Evolutionary conservation across 1,140 invertebrate genomes (phyloP), one percentile per base, ranked within the genome.

Genomic region (Araneus ventricosus): DNA sequence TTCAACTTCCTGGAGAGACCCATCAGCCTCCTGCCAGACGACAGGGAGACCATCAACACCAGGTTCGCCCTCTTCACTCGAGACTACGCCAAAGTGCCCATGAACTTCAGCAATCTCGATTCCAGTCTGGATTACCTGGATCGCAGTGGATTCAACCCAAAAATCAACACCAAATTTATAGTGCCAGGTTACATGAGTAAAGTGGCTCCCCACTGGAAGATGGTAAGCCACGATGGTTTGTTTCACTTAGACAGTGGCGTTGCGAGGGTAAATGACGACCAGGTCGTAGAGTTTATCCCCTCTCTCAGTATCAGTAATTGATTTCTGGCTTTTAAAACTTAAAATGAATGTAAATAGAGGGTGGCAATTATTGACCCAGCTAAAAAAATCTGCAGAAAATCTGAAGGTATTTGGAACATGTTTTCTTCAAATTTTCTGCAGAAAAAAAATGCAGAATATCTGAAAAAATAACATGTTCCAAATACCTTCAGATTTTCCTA

Each of bases 1-100:
- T 98, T 98, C 95, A 97, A 98, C 94, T 96, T 98, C 41, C 97
- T 98, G 88, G 97, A 98, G 94, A 95, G 97, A 88, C 97, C 97
- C 2, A 97, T 98, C 94, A 98, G 98, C 94, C 97, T 98, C 0
- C 97, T 98, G 95, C 97, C 97, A 41, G 95, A 98, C 34, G 97
- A 97, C 8, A 96, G 97, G 94, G 96, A 97, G 94, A 97, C 97
- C 93, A 97, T 98, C 95, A 97, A 98, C 95, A 98, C 97, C 67
- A 97, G 95, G 67, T 98, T 97, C 95, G 97, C 97, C 94, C 95
- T 98, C 37, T 98, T 97, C 95, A 97, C 97, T 6, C 34, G 24
- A 94, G 96, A 97, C 93, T 97, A 97, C 95, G 97, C 97, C 14
- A 22, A 24, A 4, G 45, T 34, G 4, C 84, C 84, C 2, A 75